Conservation (phyloP, 2,113 vertebrate species). For the Ptyas mucosa region DNA sequence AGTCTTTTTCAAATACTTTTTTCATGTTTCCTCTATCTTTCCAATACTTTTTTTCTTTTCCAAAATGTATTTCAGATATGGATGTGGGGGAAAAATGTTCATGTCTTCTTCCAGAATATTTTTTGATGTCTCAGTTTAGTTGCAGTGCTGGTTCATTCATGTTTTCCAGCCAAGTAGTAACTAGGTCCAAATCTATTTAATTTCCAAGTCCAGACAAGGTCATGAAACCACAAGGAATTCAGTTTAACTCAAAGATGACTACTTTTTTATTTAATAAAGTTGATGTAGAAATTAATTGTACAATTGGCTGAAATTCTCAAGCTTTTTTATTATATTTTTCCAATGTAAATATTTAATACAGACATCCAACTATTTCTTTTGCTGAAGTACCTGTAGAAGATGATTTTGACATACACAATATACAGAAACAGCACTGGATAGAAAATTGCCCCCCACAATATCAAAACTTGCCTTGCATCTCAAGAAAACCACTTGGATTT, state of each 20-base stretch:
- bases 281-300: not conserved
- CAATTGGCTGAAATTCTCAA: not conserved
- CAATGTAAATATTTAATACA: not conserved
- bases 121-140: not conserved
- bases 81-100: not conserved
- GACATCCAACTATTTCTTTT: not conserved
- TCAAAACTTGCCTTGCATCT: not conserved
- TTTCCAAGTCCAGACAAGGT: not conserved
- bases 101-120: not conserved
- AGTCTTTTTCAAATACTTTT: not conserved
- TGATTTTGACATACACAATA: not conserved
- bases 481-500: not conserved
- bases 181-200: not conserved
- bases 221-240: not conserved
- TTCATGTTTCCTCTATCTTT: not conserved
- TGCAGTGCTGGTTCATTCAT: not conserved
- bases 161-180: not conserved
- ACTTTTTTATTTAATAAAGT: not conserved
- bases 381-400: too few species aligned
- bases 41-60: not conserved
- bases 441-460: not conserved
- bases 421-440: not conserved
- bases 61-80: not conserved
- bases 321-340: not conserved
- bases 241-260: not conserved